Evolutionary conservation across 2,113 vertebrate genomes (phyloP), one percentile per base, ranked within the genome.

Genomic region (Hyperopisus bebe): DNA sequence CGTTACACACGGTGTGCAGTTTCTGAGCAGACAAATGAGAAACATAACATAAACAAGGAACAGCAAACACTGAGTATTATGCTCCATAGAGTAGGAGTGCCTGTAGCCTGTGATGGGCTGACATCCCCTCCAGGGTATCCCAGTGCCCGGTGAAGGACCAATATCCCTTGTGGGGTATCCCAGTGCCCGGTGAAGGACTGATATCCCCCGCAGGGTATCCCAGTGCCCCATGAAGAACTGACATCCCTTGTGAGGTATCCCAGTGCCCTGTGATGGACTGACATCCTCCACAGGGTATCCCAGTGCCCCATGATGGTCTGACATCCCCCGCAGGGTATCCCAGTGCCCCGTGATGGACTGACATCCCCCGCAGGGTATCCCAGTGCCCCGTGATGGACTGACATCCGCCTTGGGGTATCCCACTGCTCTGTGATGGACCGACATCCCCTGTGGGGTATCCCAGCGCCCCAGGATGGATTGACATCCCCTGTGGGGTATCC

Each of bases 1-100:
- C 97, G 62, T 99, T 98, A 94, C 98, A 99, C 88, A 99, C 98
- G 0, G 98, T 99, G 94, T 99, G 99, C 10, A 99, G 93, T 95
- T 99, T 99, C 98, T 99, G 94, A 58, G 91, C 4, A 42, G 17
- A 21, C 24, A 94, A 66, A 62, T 77, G 91, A 15, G 82, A 88
- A 17, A 62, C 17, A 17, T 53, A 87, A 87, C 27, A 21, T 47
- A 42, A 84, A 47, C 44, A 46, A 47, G 82, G 8, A 47, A 46
- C 3, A 84, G 44, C 44, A 84, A 47, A 84, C 82, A 84, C 1
- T 24, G 19, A 47, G 44, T 46, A 83, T 83, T 46, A 77, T 39
- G 4, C 70, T 31, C 66, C 31, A 42, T 19, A 70, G 1, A 27
- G 3, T 70, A 70, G n/a, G n/a, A 70, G 62, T 70, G 62, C 10